These are phyloP conservation scores for Bufotes viridis DNA, from an alignment of 2,797 vertebrate genomes.

Conservation along the genomic window DNA sequence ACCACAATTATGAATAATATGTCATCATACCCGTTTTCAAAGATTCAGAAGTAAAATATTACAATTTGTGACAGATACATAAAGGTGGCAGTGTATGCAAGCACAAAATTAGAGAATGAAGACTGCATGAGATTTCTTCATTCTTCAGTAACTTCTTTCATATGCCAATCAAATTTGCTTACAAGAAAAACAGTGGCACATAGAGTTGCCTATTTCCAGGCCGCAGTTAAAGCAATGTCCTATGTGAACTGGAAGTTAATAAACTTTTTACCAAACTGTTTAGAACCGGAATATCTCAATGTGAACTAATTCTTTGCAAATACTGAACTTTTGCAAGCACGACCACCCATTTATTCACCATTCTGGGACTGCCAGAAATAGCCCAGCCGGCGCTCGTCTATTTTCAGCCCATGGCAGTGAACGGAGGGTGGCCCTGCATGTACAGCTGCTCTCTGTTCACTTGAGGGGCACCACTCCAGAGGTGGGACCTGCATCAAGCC, in stretches of 20 bases:
- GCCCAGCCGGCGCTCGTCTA: too few relatives aligned
- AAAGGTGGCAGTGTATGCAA: background rate
- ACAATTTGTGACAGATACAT: background rate
- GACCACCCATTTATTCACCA: too few relatives aligned
- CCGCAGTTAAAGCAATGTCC: background rate
- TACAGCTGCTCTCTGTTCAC: too few relatives aligned
- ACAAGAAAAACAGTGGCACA: background rate
- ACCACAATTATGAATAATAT: background rate
- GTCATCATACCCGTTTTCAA: background rate
- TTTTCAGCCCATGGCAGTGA: too few relatives aligned
- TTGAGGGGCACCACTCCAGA: too few relatives aligned
- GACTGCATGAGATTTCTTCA: background rate
- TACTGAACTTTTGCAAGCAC: too few relatives aligned
- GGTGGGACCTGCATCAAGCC: too few relatives aligned
- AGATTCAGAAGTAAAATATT: background rate
- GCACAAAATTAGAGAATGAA: too few relatives aligned
- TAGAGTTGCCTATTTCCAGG: background rate
- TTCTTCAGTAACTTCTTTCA: background rate
- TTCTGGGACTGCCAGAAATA: too few relatives aligned
- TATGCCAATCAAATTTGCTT: background rate
- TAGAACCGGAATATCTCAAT: background rate
- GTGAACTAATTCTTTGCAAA: too few relatives aligned
- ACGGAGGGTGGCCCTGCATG: too few relatives aligned
- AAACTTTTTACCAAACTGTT: background rate
- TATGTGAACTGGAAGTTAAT: background rate